Conservation (phyloP, 2,797 vertebrate genomes). For the Lagocephalus sceleratus region DNA sequence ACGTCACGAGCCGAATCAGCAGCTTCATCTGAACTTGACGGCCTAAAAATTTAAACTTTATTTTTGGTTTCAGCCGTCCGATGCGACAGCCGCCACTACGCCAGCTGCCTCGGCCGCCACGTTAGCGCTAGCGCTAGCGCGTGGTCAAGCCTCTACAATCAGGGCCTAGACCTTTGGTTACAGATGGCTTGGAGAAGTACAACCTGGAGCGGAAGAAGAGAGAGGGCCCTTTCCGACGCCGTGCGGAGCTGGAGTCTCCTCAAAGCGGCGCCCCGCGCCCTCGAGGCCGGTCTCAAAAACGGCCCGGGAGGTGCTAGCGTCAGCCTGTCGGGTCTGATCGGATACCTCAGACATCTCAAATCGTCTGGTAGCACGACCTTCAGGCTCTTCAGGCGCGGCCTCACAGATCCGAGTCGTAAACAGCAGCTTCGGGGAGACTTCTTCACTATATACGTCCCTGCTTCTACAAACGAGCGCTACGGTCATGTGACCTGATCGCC, state of each 20-base stretch:
- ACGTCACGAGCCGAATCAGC: too few relatives aligned
- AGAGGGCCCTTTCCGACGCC: constrained; percentile 17
- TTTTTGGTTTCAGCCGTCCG: too few relatives aligned
- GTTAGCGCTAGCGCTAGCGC: too few relatives aligned
- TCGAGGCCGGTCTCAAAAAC: constrained; percentile 31
- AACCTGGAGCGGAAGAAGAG: background rate
- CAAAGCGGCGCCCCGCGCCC: constrained; percentile 28
- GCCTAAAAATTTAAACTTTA: too few relatives aligned
- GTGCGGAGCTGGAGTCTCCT: constrained; percentile 45
- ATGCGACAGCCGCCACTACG: too few relatives aligned
- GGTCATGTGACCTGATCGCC: too few relatives aligned
- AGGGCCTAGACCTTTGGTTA: background rate
- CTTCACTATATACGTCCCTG: constrained; percentile 31
- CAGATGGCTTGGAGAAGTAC: constrained; percentile 40
- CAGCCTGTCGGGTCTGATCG: constrained; percentile 39
- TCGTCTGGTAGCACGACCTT: constrained; percentile 52
- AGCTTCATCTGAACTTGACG: too few relatives aligned
- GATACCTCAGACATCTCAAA: constrained; percentile 26
- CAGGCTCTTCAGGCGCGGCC: constrained; percentile 78
- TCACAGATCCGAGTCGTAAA: constrained; percentile 84
- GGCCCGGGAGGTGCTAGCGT: constrained; percentile 15
- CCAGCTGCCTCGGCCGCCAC: too few relatives aligned
- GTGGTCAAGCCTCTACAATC: constrained; percentile 1
- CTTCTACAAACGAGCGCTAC: constrained; percentile 38
- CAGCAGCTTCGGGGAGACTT: constrained; percentile 63